Base-by-base conservation (phyloP, 1,140 invertebrate genomes). In the Pseudachorutes palmiensis region DNA sequence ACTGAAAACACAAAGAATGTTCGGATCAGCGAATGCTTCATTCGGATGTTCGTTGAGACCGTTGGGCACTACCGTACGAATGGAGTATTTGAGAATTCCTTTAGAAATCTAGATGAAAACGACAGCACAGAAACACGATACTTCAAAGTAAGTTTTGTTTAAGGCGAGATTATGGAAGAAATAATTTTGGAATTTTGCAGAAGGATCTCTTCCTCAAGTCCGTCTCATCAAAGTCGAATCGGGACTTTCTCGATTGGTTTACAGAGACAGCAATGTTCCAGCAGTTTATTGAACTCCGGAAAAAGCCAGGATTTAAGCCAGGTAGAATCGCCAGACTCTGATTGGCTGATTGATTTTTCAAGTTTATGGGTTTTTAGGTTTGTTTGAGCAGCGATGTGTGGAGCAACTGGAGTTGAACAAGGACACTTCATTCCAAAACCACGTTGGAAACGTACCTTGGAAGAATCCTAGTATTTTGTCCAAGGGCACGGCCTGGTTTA, bases 241-340 rank as follows among this genome's bases (percentile, higher is more conserved):
- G 83, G 68, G 82, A 84, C 64, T 90, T 91, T 76, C 79, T 91
- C 9, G 86, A 90, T 70, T 91, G 88, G 88, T 91, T 92, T 77
- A 84, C 86, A 0, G 87, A 90, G 76, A 91, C 89, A 9, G 86
- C 88, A 19, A 90, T 91, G 87, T 92, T 91, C 75, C 76, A 81
- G 62, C 73, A 79, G 14, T 83, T 83, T 70, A 79, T 81, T 29
- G 72, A 76, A 65, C 65, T 66, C 29, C 63, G 73, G n/a, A 31
- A 75, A 14, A 73, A 73, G 49, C 58, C 69, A 36, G 62, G 60
- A 14, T 41, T 59, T 29, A 68, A 70, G 60, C 62, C 68, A 51
- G 71, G 71, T 69, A 59, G 24, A 68, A 66, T 36, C 31, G 2
- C 22, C 9, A 71, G 14, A 41, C 24, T 2, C n/a, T n/a, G n/a